phyloP scores from a whole-genome alignment of 2,113 vertebrate species.

The Calidris pugnax region DNA sequence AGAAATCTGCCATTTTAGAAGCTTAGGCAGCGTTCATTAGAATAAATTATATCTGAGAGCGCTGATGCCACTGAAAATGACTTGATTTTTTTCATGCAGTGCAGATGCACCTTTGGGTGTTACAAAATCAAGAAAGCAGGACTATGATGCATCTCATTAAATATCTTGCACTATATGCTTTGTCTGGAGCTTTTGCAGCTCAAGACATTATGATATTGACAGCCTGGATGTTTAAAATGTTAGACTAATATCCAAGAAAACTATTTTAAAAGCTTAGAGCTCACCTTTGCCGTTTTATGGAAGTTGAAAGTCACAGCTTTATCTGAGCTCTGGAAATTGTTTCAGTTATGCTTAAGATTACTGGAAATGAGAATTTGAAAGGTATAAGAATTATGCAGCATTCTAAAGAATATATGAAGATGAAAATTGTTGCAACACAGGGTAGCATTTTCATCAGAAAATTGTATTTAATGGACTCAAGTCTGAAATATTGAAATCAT shows the following conservation, averaged over 20 bases:
- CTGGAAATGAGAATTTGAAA: background rate
- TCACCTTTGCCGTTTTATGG: background rate
- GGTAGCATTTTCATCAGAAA: constrained; percentile 23
- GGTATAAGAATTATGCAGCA: background rate
- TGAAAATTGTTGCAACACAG: background rate
- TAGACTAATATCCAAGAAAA: background rate
- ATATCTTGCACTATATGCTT: background rate
- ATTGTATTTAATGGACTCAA: constrained; percentile 28
- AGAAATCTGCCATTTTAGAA: constrained; percentile 41
- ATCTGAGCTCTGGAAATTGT: background rate
- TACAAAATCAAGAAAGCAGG: background rate
- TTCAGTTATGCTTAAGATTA: background rate
- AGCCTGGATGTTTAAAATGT: background rate
- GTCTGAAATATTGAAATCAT: constrained; percentile 41
- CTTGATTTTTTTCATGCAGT: background rate
- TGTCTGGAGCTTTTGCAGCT: background rate
- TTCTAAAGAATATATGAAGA: constrained; percentile 7
- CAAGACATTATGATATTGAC: background rate
- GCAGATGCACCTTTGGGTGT: background rate
- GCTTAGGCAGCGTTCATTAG: constrained; percentile 17
- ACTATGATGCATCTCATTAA: background rate
- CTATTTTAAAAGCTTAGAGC: background rate
- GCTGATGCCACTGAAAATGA: background rate
- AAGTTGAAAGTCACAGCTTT: background rate
- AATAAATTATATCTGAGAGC: constrained; percentile 42